Base-by-base conservation (phyloP, 2,888 invertebrate genomes). In the Microplitis manilae region DNA sequence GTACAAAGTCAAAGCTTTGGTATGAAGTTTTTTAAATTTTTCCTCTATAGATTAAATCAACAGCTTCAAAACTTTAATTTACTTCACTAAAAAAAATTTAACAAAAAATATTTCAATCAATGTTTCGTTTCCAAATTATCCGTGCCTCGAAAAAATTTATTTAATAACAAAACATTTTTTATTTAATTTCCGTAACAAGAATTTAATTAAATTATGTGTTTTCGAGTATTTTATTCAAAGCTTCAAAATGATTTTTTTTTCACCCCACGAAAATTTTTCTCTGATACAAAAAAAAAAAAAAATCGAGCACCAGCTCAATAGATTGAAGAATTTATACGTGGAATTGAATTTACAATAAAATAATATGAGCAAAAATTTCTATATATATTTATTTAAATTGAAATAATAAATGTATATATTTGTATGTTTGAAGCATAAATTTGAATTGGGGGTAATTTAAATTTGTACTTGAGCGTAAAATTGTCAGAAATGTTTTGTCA, bases 401-500 rank as follows among this genome's bases (percentile, higher is more conserved):
- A 20, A 20, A 20, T 20, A 20, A 20, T 30, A 30, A 30, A 30
- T 30, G 30, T 30, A 30, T 50, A 4, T 8, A 50, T 50, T 8
- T 30, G 8, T 30, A 65, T 38, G 38, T 20, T 8, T 30, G 7
- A 65, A 5, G 13, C 20, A 30, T 65, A 8, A n/a, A 30, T 30
- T 65, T 13, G 8, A 13, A 20, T 65, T 30, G 38, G 13, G 7
- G 13, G 17, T 2, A 5, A 30, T 65, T 65, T 65, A 65, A 65
- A 38, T 65, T 30, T 13, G 38, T 13, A 65, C 20, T 65, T 65
- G 6, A 30, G 65, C 38, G 20, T 20, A 20, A 38, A 65, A 65
- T 30, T 65, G 65, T 20, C 5, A 50, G 38, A 65, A 65, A 65
- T 65, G 65, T 30, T 65, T 65, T 30, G 65, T 65, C 65, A 65